Conservation (phyloP, 2,888 invertebrate genomes). For the Polydrusus cervinus region DNA sequence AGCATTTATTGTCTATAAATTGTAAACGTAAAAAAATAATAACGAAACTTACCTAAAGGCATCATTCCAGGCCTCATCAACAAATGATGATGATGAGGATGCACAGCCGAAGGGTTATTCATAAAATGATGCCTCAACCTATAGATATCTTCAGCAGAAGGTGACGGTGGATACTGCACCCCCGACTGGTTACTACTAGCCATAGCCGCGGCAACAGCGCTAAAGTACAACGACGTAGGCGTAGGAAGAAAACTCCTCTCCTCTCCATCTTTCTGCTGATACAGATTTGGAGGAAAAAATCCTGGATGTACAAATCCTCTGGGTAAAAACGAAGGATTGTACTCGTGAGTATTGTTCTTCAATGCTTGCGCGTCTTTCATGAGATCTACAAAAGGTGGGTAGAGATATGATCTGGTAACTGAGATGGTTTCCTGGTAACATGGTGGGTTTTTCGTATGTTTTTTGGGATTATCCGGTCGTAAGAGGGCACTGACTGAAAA, state of each 20-base stretch:
- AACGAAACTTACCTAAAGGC: slow-evolving; percentile 74
- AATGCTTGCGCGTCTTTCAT: slow-evolving; percentile 74
- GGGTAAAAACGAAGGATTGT: slow-evolving; percentile 69
- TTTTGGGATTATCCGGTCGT: slow-evolving; percentile 82
- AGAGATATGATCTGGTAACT: slow-evolving; percentile 76
- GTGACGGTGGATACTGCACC: slow-evolving; percentile 72
- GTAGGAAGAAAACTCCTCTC: slow-evolving; percentile 71
- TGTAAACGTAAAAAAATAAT: no score
- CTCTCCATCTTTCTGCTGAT: slow-evolving; percentile 70
- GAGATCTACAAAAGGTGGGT: slow-evolving; percentile 80
- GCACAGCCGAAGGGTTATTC: slow-evolving; percentile 69
- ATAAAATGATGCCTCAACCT: slow-evolving; percentile 76
- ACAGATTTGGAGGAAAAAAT: slow-evolving; percentile 74
- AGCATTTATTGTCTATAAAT: no score
- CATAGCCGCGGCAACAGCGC: slow-evolving; percentile 79
- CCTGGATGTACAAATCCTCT: slow-evolving; percentile 73
- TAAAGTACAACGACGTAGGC: slow-evolving; percentile 77
- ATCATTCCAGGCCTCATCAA: slow-evolving; percentile 76
- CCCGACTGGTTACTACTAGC: slow-evolving; percentile 68
- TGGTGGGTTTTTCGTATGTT: slow-evolving; percentile 66
- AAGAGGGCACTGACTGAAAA: slow-evolving; percentile 89
- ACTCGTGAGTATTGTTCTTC: slow-evolving; percentile 67
- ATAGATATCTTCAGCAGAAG: slow-evolving; percentile 75
- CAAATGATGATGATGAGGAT: slow-evolving; percentile 74
- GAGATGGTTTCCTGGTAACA: slow-evolving; percentile 73